These are phyloP conservation scores for Urocynchramus pylzowi DNA, from an alignment of 2,113 vertebrate species.

Conservation along the genomic window DNA sequence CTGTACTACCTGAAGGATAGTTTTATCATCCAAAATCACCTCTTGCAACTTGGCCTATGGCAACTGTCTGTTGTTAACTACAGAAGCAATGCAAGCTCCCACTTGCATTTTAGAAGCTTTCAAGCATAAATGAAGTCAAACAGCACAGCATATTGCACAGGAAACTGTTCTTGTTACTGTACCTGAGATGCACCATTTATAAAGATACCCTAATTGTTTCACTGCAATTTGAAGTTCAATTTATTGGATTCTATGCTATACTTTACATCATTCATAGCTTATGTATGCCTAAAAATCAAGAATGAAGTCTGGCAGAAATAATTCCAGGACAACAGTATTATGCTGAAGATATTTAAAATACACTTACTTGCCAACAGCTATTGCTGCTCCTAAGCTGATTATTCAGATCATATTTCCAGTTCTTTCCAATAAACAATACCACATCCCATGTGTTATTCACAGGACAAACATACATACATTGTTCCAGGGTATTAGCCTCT, in stretches of 20 bases:
- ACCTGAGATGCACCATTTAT: background rate
- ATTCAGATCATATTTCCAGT: too few relatives aligned
- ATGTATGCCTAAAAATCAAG: accelerated
- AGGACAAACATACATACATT: background rate
- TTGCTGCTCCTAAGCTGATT: background rate
- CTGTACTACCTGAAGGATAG: background rate
- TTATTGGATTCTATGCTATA: background rate
- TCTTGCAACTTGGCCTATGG: background rate
- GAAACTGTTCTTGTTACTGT: background rate
- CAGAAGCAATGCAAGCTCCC: background rate
- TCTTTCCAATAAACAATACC: background rate
- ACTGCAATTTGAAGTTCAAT: background rate
- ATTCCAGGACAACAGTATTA: background rate
- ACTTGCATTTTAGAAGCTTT: background rate
- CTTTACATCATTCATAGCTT: background rate
- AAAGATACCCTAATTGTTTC: background rate
- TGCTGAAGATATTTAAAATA: background rate
- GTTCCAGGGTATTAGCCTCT: background rate
- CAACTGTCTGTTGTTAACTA: background rate
- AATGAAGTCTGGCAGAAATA: background rate
- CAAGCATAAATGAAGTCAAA: background rate
- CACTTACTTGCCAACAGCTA: background rate
- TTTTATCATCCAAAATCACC: background rate
- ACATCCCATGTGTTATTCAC: background rate
- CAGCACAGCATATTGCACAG: background rate